Base-by-base conservation (phyloP, 2,888 invertebrate species). In the Agrochola lychnidis region DNA sequence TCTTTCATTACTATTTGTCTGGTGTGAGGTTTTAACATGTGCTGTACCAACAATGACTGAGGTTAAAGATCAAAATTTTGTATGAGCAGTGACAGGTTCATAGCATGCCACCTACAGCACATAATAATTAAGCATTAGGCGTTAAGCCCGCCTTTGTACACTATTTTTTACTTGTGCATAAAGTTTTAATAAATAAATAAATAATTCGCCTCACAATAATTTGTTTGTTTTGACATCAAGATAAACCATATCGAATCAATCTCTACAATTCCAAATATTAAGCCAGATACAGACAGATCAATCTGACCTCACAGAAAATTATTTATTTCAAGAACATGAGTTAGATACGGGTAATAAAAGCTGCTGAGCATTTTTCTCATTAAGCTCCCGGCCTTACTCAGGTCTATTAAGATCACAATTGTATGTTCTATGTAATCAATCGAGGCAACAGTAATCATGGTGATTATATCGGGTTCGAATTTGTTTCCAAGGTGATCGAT, bases 291-390 rank as follows among this genome's bases (percentile, higher is more conserved):
- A 82, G 79, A 83, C 82, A 85, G 61, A 76, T 83, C 83, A 83
- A 70, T 73, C 67, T 87, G 84, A 88, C 87, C 88, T 88, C 84
- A 83, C 75, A 78, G 68, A 84, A 82, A 85, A 88, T 84, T 70
- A 82, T 89, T 82, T 80, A 72, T 87, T 89, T 90, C 91, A 92
- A 92, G 90, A 90, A 88, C 91, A 87, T 85, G 83, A 84, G 91
- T 95, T 93, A 91, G 94, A 87, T 76, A 93, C 90, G 93, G 91
- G 63, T 89, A 91, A 94, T 94, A 93, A 93, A 92, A 89, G 88
- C 77, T 85, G 59, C 73, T 87, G 87, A 88, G 87, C 81, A 87
- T 87, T 89, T 88, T 87, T 89, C 87, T 90, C 88, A 90, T 89
- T 88, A 90, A 85, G 89, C 91, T 92, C 73, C 92, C 78, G 88